These are phyloP conservation scores for Scomber scombrus DNA, from an alignment of 2,113 vertebrate genomes.

Conservation along the genomic window DNA sequence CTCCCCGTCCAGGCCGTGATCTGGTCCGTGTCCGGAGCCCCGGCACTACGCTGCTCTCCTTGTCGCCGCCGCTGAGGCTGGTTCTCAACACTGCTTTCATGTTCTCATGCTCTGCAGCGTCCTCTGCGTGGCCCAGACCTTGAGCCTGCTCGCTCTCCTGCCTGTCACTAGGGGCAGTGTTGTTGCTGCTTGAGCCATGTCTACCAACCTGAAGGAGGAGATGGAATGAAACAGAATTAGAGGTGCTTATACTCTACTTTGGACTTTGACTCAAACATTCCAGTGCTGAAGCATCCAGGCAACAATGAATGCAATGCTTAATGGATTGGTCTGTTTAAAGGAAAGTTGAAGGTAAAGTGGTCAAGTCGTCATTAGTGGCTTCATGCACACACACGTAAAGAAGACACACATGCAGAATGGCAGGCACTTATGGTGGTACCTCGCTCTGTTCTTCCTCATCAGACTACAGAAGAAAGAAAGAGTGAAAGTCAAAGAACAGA, in stretches of 20 bases:
- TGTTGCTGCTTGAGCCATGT: constrained; percentile 53
- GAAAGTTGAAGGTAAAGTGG: not conserved
- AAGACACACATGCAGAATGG: constrained; percentile 31
- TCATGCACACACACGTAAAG: constrained; percentile 57
- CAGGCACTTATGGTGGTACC: constrained; percentile 72
- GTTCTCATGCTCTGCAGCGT: constrained; percentile 91
- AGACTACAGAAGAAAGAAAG: constrained; percentile 85
- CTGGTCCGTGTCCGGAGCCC: constrained; percentile 89
- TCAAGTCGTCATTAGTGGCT: constrained; percentile 26
- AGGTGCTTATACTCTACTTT: not conserved
- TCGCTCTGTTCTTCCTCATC: constrained; percentile 95
- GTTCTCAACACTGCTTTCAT: constrained; percentile 95
- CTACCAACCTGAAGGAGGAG: constrained; percentile 41
- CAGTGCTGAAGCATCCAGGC: constrained; percentile 11
- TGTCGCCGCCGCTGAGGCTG: constrained; percentile 80
- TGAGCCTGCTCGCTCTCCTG: constrained; percentile 84
- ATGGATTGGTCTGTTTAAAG: not conserved
- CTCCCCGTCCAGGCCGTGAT: constrained; percentile 88
- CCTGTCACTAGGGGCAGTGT: constrained; percentile 75
- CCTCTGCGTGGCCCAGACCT: constrained; percentile 90
- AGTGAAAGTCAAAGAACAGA: constrained; percentile 43
- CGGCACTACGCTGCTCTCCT: constrained; percentile 69
- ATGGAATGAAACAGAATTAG: not conserved
- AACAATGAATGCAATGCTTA: not conserved
- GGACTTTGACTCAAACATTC: constrained; percentile 6